Evolutionary conservation across 2,113 vertebrate species (phyloP).

Genomic region (Scatophagus argus): DNA sequence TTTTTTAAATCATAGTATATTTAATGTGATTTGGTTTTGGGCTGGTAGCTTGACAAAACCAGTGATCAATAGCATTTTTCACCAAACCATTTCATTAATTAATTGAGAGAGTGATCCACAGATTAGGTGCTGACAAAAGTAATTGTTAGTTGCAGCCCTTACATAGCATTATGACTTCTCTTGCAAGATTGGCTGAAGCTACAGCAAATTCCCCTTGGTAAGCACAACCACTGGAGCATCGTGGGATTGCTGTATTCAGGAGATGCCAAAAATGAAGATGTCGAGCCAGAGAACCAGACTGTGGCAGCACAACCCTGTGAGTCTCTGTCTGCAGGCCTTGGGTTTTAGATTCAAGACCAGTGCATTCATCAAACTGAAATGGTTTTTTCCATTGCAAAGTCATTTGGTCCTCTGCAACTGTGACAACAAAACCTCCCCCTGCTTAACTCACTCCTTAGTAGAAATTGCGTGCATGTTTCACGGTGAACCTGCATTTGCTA

Average conservation of each 20-base stretch:
- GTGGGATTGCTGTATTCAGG: not conserved
- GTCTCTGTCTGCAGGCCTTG: conserved; percentile 6
- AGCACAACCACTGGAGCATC: conserved; percentile 15
- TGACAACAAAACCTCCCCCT: not conserved
- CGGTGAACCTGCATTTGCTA: not conserved
- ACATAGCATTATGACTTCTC: not conserved
- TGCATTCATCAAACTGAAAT: conserved; percentile 3
- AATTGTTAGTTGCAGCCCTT: not conserved
- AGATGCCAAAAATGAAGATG: conserved; percentile 31
- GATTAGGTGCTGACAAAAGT: not conserved
- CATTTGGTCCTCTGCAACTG: conserved; percentile 4
- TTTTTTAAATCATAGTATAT: not conserved
- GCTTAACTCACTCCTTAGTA: not conserved
- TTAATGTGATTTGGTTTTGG: not conserved
- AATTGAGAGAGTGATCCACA: not conserved
- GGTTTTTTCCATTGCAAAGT: conserved; percentile 23
- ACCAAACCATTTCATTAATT: not conserved
- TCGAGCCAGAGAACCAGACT: conserved; percentile 24
- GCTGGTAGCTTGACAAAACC: not conserved
- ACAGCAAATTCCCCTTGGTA: not conserved
- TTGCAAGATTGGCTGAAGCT: not conserved
- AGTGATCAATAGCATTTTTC: not conserved
- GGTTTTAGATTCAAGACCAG: conserved; percentile 12
- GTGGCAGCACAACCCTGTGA: conserved; percentile 8
- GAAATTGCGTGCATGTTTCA: not conserved